Percentiles rank a stretch among this genome's conserved stretches.
These are phyloP conservation scores for Caenorhabditis afra DNA, from an alignment of 2,888 invertebrate genomes.

Conservation along the genomic window DNA sequence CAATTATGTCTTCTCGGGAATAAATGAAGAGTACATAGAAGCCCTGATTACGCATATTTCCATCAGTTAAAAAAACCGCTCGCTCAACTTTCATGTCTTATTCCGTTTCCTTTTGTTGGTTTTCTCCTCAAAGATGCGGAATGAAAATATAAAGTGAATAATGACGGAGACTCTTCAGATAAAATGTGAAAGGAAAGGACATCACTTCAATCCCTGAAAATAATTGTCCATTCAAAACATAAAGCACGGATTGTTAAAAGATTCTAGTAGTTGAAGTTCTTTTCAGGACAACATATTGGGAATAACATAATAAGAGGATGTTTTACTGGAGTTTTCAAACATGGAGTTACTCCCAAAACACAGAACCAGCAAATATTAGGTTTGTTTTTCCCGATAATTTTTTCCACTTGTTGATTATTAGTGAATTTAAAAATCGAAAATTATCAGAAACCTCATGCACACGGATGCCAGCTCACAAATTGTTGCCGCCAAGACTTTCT, in stretches of 20 bases:
- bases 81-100: no score
- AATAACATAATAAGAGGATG: conserved; percentile 80
- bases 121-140: conserved; percentile 25
- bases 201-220: conserved; percentile 27
- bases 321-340: conserved; percentile 78
- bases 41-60: no score
- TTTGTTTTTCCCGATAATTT: background rate
- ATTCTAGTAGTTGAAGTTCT: conserved; percentile 9
- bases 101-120: conserved; percentile 46
- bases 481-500: conserved; percentile 76
- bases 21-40: no score
- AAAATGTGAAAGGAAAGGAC: conserved; percentile 42
- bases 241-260: no score
- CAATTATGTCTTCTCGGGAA: conserved; percentile 38
- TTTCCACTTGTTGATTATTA: background rate
- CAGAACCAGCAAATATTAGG: conserved; percentile 46
- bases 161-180: conserved; percentile 26
- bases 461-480: conserved; percentile 70
- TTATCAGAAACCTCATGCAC: conserved; percentile 68
- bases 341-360: conserved; percentile 65
- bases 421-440: background rate
- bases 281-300: conserved; percentile 79
- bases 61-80: no score
- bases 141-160: conserved; percentile 17
- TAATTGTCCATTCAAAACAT: no score